Conservation (phyloP, 2,888 invertebrate genomes). For the Nineta flava region DNA sequence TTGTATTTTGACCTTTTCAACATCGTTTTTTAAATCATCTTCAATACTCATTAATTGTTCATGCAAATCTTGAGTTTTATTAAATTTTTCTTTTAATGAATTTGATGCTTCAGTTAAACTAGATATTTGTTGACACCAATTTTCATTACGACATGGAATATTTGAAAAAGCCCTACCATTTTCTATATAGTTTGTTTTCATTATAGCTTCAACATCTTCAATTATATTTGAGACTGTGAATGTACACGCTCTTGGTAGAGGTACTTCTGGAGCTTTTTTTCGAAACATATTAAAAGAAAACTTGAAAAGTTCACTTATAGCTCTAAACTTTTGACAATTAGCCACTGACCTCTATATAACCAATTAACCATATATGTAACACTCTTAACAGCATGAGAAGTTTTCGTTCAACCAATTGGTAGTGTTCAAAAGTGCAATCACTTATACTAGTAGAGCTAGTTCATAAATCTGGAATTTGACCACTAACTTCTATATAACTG, state of each 20-base stretch:
- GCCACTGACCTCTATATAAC: not conserved
- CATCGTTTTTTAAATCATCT: constrained; percentile 8
- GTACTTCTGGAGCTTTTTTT: constrained; percentile 6
- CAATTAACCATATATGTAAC: not conserved
- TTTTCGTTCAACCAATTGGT: not conserved
- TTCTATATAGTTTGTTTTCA: constrained; percentile 11
- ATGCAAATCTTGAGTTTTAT: constrained; percentile 9
- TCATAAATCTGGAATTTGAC: too few species aligned
- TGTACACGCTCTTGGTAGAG: constrained; percentile 8
- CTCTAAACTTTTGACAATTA: too few species aligned
- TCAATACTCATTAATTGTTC: constrained; percentile 10
- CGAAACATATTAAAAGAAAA: constrained; percentile 1
- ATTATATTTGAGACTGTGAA: constrained; percentile 13
- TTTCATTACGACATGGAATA: constrained; percentile 8
- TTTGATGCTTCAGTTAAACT: not conserved
- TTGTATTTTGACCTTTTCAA: constrained; percentile 5
- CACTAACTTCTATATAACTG: too few species aligned
- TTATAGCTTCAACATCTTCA: constrained; percentile 14
- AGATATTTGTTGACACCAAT: constrained; percentile 11
- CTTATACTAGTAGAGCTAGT: too few species aligned
- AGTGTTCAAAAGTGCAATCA: not conserved
- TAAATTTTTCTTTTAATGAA: constrained; percentile 11
- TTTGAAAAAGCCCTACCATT: constrained; percentile 5
- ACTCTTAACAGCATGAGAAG: too few species aligned
- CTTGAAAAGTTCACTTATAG: not conserved